These are phyloP conservation scores for Phasianus colchicus DNA, from an alignment of 2,113 vertebrate genomes.

Conservation along the genomic window DNA sequence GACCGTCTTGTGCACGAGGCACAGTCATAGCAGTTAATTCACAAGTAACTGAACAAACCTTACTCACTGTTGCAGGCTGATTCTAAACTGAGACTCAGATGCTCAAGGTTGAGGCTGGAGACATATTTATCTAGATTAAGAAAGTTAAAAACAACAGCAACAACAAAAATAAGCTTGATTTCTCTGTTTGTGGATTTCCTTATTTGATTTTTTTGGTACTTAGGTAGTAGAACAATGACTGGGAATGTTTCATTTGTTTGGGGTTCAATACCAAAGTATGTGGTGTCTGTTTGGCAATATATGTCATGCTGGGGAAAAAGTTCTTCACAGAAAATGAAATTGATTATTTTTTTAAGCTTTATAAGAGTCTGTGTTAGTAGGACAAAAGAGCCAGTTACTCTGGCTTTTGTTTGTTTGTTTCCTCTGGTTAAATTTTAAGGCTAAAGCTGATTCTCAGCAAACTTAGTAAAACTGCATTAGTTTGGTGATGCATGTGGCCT, in stretches of 20 bases:
- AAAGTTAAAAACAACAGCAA: not conserved
- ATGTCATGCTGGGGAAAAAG: not conserved
- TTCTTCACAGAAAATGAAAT: not conserved
- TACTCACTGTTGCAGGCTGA: not conserved
- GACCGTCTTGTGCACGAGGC: not conserved
- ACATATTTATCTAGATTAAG: not conserved
- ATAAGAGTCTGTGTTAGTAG: not conserved
- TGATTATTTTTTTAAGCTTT: not conserved
- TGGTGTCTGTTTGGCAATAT: not conserved
- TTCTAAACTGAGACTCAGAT: not conserved
- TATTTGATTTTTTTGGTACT: not conserved
- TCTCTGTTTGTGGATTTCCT: not conserved
- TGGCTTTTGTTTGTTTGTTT: conserved; percentile 29
- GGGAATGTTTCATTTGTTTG: not conserved
- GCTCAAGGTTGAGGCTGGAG: not conserved
- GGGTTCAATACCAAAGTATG: not conserved
- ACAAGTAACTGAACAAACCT: not conserved
- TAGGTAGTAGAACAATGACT: not conserved
- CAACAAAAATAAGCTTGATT: not conserved
- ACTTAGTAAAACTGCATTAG: not conserved
- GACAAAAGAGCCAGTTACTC: not conserved
- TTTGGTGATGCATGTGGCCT: conserved; percentile 39
- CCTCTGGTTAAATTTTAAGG: conserved; percentile 23
- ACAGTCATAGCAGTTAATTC: not conserved
- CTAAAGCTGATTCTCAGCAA: conserved; percentile 1